These are phyloP conservation scores for Genyomyrus donnyi DNA, from an alignment of 2,113 vertebrate species.

Conservation along the genomic window DNA sequence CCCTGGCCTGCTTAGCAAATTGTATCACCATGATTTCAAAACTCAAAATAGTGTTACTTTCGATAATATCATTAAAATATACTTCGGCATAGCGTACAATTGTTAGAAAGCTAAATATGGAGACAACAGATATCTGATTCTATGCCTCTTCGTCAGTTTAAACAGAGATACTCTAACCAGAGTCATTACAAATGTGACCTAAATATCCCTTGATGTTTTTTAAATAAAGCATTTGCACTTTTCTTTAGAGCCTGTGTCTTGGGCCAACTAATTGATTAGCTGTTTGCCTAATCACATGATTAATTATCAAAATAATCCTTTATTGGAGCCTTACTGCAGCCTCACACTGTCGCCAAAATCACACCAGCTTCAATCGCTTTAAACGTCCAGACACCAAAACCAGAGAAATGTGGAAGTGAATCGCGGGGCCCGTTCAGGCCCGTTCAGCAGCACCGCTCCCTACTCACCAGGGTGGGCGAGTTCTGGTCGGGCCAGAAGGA, in stretches of 20 bases:
- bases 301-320: neutral
- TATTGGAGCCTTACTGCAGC: neutral
- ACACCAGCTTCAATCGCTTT: neutral
- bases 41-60: neutral
- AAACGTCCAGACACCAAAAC: neutral
- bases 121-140: neutral
- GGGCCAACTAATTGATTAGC: neutral
- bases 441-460: neutral
- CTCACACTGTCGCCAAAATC: neutral
- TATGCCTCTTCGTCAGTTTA: neutral
- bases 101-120: neutral
- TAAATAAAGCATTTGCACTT: neutral
- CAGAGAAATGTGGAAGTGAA: neutral
- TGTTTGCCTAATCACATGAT: neutral
- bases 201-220: neutral
- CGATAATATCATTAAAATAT: neutral
- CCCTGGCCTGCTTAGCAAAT: too few species aligned
- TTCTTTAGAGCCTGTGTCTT: neutral
- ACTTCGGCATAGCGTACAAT: neutral
- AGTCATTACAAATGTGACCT: neutral
- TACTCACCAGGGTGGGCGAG: constrained; percentile 84
- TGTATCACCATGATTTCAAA: neutral
- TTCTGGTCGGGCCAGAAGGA: constrained; percentile 98
- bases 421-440: neutral
- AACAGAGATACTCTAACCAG: neutral